These are phyloP conservation scores for Tuta absoluta DNA, from an alignment of 2,888 invertebrate genomes.

Conservation along the genomic window DNA sequence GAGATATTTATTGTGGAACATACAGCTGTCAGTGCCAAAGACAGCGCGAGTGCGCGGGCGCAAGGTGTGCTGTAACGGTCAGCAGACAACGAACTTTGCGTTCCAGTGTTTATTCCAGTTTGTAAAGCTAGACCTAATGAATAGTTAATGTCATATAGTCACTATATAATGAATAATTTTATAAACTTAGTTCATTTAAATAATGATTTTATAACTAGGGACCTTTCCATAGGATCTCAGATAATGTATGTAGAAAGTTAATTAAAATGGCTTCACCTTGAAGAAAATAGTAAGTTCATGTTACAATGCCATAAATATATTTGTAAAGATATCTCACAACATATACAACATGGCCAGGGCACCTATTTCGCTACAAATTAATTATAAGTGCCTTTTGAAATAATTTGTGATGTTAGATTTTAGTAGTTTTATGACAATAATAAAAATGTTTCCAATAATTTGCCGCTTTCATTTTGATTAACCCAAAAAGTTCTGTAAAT, in stretches of 20 bases:
- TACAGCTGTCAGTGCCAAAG: constrained; percentile 79
- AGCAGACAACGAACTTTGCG: constrained; percentile 47
- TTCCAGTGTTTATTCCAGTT: constrained; percentile 37
- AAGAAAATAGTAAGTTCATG: neutral
- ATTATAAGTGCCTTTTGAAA: constrained; percentile 64
- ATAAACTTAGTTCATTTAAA: neutral
- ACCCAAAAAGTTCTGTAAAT: no score
- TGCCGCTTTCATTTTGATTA: neutral
- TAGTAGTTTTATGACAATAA: constrained; percentile 49
- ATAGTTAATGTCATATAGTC: constrained; percentile 23
- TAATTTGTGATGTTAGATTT: constrained; percentile 68
- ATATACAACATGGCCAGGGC: constrained; percentile 44
- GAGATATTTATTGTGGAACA: constrained; percentile 59
- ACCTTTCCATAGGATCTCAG: neutral
- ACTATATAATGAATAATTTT: constrained; percentile 18
- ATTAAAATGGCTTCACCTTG: neutral
- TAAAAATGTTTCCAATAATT: constrained; percentile 41
- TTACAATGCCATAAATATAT: constrained; percentile 9
- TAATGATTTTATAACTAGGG: neutral
- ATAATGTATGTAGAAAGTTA: neutral
- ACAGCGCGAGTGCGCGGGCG: constrained; percentile 57
- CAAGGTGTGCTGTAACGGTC: constrained; percentile 78
- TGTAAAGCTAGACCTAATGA: constrained; percentile 34
- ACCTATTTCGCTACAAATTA: constrained; percentile 56
- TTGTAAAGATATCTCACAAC: neutral